These are phyloP conservation scores for Papilio demoleus DNA, from an alignment of 2,888 invertebrate genomes.

Conservation along the genomic window DNA sequence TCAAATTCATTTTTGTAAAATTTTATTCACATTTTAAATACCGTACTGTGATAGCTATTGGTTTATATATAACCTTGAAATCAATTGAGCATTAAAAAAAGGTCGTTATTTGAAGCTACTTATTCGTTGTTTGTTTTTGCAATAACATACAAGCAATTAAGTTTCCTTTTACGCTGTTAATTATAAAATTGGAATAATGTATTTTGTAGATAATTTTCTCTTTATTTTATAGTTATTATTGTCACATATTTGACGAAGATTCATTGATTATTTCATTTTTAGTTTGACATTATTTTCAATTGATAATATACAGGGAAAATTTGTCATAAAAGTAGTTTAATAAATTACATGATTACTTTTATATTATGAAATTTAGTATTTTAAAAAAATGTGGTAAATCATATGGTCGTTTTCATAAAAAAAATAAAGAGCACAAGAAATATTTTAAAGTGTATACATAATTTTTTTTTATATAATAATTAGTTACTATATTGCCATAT, in stretches of 20 bases:
- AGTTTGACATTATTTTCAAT: background rate
- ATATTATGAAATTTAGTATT: too few relatives aligned
- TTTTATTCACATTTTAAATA: background rate
- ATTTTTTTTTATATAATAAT: slow-evolving; percentile 2
- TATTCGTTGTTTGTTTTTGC: too few relatives aligned
- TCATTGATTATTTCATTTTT: too few relatives aligned
- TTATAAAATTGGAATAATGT: background rate
- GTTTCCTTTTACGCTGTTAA: background rate
- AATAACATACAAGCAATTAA: too few relatives aligned
- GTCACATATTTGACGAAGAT: too few relatives aligned
- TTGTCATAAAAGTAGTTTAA: background rate
- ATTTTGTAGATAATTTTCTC: background rate
- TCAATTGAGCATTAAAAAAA: background rate
- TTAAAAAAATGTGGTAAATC: background rate
- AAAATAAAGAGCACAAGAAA: slow-evolving; percentile 15
- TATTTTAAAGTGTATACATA: slow-evolving; percentile 12
- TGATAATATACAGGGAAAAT: background rate
- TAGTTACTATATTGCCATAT: slow-evolving; percentile 4
- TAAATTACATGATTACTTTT: background rate
- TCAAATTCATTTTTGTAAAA: background rate
- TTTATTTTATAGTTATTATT: too few relatives aligned
- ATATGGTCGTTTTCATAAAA: too few relatives aligned
- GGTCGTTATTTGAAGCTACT: background rate
- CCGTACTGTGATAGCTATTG: too few relatives aligned
- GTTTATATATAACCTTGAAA: background rate